Evolutionary conservation across 2,113 vertebrate genomes (phyloP).

Genomic region (Myotis davidii): DNA sequence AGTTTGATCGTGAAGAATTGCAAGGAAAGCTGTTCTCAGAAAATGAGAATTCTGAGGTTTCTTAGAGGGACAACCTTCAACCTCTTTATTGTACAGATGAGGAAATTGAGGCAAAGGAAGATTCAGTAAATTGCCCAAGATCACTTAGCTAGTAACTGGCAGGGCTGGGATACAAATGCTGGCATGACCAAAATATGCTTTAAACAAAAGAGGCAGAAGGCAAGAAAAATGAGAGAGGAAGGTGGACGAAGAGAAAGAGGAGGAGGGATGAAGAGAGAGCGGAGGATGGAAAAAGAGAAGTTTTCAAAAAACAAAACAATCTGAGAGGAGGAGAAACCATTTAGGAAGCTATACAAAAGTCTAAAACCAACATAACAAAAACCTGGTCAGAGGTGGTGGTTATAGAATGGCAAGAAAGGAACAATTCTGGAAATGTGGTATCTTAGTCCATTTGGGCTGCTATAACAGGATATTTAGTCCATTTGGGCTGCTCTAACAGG

Average conservation of each 20-base stretch:
- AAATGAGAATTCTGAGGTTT: background rate
- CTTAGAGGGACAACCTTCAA: background rate
- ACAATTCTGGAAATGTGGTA: background rate
- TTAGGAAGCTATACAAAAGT: slow-evolving; percentile 17
- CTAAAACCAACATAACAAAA: background rate
- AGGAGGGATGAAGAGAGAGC: too few relatives aligned
- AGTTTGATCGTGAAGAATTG: background rate
- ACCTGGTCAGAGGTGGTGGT: background rate
- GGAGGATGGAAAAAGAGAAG: too few relatives aligned
- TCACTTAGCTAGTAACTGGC: background rate
- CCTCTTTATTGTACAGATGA: background rate
- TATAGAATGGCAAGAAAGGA: background rate
- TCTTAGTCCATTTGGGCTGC: background rate
- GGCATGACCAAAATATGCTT: background rate
- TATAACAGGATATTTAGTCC: too few relatives aligned
- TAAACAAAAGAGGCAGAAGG: background rate
- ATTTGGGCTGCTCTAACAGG: accelerated
- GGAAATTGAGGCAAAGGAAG: background rate
- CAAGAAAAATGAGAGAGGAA: background rate
- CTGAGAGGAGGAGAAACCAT: background rate
- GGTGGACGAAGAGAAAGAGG: background rate
- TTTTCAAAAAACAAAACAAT: background rate
- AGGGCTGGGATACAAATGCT: background rate
- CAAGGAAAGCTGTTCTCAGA: background rate
- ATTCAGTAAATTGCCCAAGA: background rate